phyloP scores from a whole-genome alignment of 2,113 vertebrate genomes.

The Nyctibius bracteatus region DNA sequence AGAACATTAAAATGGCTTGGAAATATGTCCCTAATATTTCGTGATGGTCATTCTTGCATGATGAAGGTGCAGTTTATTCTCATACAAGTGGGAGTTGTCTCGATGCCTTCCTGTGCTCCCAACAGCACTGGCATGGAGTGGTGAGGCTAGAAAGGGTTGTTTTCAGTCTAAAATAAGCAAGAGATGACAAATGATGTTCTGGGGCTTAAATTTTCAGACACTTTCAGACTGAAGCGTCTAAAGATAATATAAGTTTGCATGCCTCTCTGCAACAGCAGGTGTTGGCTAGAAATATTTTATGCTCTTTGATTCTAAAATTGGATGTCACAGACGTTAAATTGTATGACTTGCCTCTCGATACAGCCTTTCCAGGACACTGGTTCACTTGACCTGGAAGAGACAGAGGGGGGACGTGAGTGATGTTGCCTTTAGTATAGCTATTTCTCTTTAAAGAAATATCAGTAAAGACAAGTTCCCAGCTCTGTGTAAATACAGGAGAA shows the following conservation, averaged over 20 bases:
- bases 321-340: background rate
- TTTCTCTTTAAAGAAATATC: background rate
- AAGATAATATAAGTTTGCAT: background rate
- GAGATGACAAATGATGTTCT: background rate
- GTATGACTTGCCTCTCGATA: background rate
- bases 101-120: background rate
- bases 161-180: background rate
- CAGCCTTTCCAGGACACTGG: background rate
- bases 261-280: background rate
- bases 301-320: conserved; percentile 10
- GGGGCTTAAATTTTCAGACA: background rate
- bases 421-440: background rate
- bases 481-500: background rate
- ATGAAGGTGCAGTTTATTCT: background rate
- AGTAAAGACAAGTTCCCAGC: background rate
- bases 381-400: background rate
- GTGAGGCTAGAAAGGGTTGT: background rate
- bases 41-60: background rate
- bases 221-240: background rate
- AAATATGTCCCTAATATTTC: background rate
- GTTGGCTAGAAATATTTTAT: conserved; percentile 4
- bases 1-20: background rate
- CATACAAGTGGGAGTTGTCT: background rate
- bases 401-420: background rate
- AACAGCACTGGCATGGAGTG: background rate